Evolutionary conservation across 2,797 vertebrate species (phyloP), one percentile per base, ranked within the genome.

Genomic region (Schizothorax lantsangensis): DNA sequence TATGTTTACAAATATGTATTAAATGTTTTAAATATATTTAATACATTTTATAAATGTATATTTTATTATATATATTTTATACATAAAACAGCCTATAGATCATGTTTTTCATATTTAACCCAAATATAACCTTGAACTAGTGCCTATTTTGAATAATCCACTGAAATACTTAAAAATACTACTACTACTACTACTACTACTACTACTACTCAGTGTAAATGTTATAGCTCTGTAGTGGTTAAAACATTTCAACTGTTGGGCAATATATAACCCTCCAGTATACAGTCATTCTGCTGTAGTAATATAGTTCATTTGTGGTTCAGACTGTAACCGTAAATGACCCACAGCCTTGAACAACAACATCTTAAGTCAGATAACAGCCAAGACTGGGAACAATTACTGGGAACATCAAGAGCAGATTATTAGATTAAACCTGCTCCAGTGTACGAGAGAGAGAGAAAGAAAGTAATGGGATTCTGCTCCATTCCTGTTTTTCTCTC

Each of bases 371-470:
- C 38, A 59, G 36, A 86, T 47, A 69, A 73, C 52, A 79, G 78
- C 12, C n/a, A 36, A 23, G n/a, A 33, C 69, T 66, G 69, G 11
- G 26, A 57, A 72, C 66, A 82, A 59, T 72, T 36, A 26, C 54
- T 86, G 26, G 59, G 49, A 62, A 69, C 45, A 57, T 57, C 47
- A 54, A 68, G 73, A 19, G 14, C 14, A 73, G 36, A n/a, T 19
- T 30, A 71, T 11, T 49, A 36, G 21, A 84, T 66, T 4, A 66
- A 75, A 83, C 72, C 43, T 30, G 43, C 72, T 74, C n/a, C 73
- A 49, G 72, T 7, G n/a, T 10, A 19, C 6, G 1, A 26, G 45
- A 75, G 0, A 30, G 45, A 26, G 54, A 2, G 10, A 62, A 4
- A 26, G 57, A 74, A 4, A 26, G 57, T 47, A 73, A 73, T 47